These are phyloP conservation scores for Hypomesus transpacificus DNA, from an alignment of 2,113 vertebrate genomes.

Conservation along the genomic window DNA sequence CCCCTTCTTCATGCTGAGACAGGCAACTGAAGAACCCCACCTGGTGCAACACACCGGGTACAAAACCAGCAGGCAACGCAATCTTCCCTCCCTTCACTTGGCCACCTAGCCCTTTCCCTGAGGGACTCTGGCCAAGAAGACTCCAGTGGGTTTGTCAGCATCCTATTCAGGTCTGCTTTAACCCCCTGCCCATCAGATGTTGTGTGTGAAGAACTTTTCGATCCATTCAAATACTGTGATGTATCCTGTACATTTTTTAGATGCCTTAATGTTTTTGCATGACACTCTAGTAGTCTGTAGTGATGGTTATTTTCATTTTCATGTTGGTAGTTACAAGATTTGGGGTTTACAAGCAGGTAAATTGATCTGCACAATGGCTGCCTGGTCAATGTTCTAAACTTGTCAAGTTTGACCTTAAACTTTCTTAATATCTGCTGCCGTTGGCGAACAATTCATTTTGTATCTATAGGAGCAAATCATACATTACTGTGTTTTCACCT, in stretches of 20 bases:
- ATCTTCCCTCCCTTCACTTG: slow-evolving; percentile 26
- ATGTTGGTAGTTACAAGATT: slow-evolving; percentile 33
- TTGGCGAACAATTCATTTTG: slow-evolving; percentile 63
- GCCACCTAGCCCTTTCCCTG: not conserved
- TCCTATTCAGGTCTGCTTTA: slow-evolving; percentile 79
- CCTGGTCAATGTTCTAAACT: slow-evolving; percentile 60
- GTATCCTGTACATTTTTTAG: slow-evolving; percentile 87
- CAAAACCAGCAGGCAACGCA: slow-evolving; percentile 75
- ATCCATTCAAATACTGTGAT: slow-evolving; percentile 97
- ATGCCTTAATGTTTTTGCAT: slow-evolving; percentile 99
- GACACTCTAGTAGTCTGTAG: slow-evolving; percentile 84
- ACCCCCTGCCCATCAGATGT: slow-evolving; percentile 86
- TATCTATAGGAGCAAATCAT: slow-evolving; percentile 71
- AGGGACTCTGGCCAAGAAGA: slow-evolving; percentile 65
- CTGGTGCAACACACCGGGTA: slow-evolving; percentile 72
- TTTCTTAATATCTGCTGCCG: slow-evolving; percentile 62
- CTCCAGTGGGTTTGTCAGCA: slow-evolving; percentile 72
- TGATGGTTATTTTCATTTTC: slow-evolving; percentile 53
- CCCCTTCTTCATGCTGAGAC: slow-evolving; percentile 98
- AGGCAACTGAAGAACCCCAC: slow-evolving; percentile 82
- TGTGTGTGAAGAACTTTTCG: slow-evolving; percentile 81
- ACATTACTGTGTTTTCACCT: slow-evolving; percentile 65
- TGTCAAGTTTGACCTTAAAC: slow-evolving; percentile 34
- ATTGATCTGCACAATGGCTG: slow-evolving; percentile 65
- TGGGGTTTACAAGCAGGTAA: slow-evolving; percentile 70